Evolutionary conservation across 1,140 invertebrate genomes (phyloP), one percentile per base, ranked within the genome.

Genomic region (Drosophila ambigua): DNA sequence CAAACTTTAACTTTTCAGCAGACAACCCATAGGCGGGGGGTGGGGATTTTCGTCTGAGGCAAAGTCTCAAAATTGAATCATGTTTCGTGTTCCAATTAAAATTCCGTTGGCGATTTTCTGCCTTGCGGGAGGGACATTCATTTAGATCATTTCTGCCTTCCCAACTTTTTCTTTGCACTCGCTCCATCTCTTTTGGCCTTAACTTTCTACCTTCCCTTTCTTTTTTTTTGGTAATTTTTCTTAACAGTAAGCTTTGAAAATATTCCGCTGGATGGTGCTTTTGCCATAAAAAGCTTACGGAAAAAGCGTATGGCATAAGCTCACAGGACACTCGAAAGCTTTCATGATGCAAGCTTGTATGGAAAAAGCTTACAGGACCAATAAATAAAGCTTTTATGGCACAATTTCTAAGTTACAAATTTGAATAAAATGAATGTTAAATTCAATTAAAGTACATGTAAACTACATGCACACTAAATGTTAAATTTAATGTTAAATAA

Each of bases 41-140:
- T 3, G 31, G 26, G 26, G 6, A 28, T 2, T 11, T 16, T 20
- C 13, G 51, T 41, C 31, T 50, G 24, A 23, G 62, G 16, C 45
- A 52, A 50, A 20, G 49, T 13, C 39, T 39, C 20, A 44, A 55
- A 76, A 76, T 75, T 76, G 55, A 76, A 76, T 76, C 63, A 76
- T 67, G 61, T 49, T 59, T 54, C 62, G 59, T 75, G 72, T 61
- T 76, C 76, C 72, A 76, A 76, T 76, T 76, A 68, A 76, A 76
- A 76, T 76, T 76, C 73, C 60, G 73, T 76, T 68, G 44, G 63
- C 62, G 73, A 68, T 67, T 52, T 54, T 24, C 28, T 60, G 49
- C 50, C 54, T 39, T 39, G 35, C 28, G 67, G 51, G 46, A 69
- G 67, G 69, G 67, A 69, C 72, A 61, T 67, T 68, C 73, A 76